A percentile compares a stretch with the other conserved stretches of the same genome.
phyloP scores from a whole-genome alignment of 2,888 invertebrate species.

The Acanthosoma haemorrhoidale region DNA sequence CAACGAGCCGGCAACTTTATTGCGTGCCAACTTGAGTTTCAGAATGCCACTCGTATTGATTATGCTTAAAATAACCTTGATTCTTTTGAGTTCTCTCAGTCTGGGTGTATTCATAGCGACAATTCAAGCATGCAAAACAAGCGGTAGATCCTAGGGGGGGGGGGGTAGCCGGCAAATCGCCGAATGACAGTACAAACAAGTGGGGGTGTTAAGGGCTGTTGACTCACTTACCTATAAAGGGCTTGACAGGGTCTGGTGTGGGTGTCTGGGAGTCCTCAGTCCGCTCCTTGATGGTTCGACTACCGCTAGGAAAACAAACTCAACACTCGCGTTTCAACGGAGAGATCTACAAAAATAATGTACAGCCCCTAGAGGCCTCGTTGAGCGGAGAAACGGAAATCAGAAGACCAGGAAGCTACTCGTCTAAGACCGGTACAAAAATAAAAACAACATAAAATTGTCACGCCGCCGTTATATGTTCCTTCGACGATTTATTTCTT shows the following conservation, averaged over 20 bases:
- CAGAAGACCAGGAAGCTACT: background rate
- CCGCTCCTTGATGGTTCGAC: constrained; percentile 1
- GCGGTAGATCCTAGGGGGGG: background rate
- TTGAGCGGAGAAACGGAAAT: background rate
- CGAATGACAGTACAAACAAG: background rate
- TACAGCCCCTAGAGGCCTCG: background rate
- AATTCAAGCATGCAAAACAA: background rate
- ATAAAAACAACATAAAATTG: no score
- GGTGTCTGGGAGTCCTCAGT: background rate
- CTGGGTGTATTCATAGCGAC: background rate
- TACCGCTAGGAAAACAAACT: constrained; percentile 9
- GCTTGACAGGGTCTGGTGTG: background rate
- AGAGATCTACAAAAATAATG: no score
- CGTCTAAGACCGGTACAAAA: no score
- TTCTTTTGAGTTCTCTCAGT: background rate
- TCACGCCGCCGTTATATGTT: no score
- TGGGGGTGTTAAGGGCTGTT: background rate
- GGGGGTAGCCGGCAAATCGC: no score
- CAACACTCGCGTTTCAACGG: background rate
- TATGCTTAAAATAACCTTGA: background rate
- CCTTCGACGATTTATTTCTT: no score
- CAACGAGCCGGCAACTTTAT: background rate
- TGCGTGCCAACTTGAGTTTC: background rate
- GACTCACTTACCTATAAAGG: constrained; percentile 2
- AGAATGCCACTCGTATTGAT: background rate